phyloP scores from a whole-genome alignment of 1,140 invertebrate genomes.

The Microplitis mediator region DNA sequence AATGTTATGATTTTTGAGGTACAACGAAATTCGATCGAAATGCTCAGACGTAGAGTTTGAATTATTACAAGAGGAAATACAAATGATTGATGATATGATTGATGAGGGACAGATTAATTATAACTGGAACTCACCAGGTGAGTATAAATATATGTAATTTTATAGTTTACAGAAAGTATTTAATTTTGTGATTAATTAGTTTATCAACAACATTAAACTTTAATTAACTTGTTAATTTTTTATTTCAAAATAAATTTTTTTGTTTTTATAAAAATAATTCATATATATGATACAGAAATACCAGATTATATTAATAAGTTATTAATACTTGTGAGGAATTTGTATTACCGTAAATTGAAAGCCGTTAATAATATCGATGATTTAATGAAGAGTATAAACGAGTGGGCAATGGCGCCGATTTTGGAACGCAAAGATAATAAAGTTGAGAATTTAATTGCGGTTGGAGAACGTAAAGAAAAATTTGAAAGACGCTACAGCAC shows the following conservation, averaged over 20 bases:
- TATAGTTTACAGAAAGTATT: background rate
- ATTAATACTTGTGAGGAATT: constrained; percentile 60
- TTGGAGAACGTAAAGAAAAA: constrained; percentile 66
- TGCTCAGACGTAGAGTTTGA: constrained; percentile 65
- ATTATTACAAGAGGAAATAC: constrained; percentile 66
- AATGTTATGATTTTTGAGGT: constrained; percentile 49
- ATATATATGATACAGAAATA: constrained; percentile 54
- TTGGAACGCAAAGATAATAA: constrained; percentile 71
- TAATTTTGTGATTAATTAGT: background rate
- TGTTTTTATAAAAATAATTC: background rate
- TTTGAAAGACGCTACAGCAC: constrained; percentile 64
- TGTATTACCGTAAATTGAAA: constrained; percentile 64
- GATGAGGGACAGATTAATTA: constrained; percentile 63
- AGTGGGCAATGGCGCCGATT: constrained; percentile 73
- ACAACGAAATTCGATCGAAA: constrained; percentile 65
- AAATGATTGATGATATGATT: constrained; percentile 65
- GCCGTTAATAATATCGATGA: constrained; percentile 62
- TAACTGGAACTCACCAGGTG: constrained; percentile 68
- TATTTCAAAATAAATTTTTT: background rate
- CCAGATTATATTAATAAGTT: constrained; percentile 66
- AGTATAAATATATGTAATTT: constrained; percentile 10
- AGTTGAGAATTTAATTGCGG: constrained; percentile 65
- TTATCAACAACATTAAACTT: background rate
- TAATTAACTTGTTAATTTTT: background rate
- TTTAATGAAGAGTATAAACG: constrained; percentile 66